phyloP scores from a whole-genome alignment of 2,113 vertebrate genomes.

The Dissostichus mawsoni region DNA sequence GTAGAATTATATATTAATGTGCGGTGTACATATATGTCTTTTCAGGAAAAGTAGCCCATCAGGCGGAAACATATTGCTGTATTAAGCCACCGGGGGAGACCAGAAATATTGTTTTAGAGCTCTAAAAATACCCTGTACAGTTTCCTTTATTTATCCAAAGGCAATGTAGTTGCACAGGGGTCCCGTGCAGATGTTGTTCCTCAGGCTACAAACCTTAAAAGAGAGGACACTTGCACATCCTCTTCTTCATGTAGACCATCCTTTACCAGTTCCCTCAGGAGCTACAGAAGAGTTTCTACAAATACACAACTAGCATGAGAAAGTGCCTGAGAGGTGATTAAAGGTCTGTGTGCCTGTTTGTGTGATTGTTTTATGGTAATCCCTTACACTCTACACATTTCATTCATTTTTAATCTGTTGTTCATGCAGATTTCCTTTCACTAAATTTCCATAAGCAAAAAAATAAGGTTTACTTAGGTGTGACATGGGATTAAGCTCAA shows the following conservation, averaged over 20 bases:
- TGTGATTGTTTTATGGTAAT: conserved; percentile 3
- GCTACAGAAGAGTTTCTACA: conserved; percentile 11
- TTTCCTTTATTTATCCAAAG: conserved; percentile 62
- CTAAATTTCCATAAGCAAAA: neutral
- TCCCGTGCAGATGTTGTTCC: conserved; percentile 51
- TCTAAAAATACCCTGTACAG: conserved; percentile 50
- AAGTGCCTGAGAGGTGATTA: conserved; percentile 21
- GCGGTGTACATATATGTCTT: neutral
- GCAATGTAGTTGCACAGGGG: conserved; percentile 26
- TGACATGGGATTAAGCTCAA: conserved; percentile 26
- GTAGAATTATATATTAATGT: neutral
- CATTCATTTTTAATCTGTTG: conserved; percentile 29
- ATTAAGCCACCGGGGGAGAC: neutral
- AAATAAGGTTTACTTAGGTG: conserved; percentile 30
- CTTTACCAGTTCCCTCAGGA: conserved; percentile 21
- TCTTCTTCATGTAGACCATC: conserved; percentile 26
- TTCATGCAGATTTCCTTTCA: conserved; percentile 11
- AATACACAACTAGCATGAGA: conserved; percentile 16
- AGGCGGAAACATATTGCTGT: conserved; percentile 10
- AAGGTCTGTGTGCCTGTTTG: conserved; percentile 2
- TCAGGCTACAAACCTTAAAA: conserved; percentile 34
- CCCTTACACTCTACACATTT: conserved; percentile 18
- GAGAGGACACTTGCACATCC: conserved; percentile 21
- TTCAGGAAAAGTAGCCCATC: neutral
- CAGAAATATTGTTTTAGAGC: conserved; percentile 25